Percentiles rank a stretch among this genome's conserved stretches.
These are phyloP conservation scores for Seira ritae DNA, from an alignment of 2,888 invertebrate species.

Conservation along the genomic window DNA sequence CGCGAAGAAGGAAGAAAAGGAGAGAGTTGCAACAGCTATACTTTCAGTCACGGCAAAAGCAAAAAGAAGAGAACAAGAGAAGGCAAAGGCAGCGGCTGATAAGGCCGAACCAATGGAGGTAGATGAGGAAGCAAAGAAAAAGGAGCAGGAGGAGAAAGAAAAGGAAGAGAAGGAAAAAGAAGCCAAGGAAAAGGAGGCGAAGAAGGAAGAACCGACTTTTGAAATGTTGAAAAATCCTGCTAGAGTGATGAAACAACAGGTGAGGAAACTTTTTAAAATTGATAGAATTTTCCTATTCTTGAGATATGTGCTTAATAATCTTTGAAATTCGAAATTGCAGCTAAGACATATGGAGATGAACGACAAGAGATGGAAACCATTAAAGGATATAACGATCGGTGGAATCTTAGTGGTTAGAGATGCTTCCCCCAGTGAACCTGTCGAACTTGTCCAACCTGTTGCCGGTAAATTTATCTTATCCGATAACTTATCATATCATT, in stretches of 20 bases:
- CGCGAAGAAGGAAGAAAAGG: slow-evolving; percentile 98
- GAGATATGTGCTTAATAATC: too few species aligned
- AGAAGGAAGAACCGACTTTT: slow-evolving; percentile 87
- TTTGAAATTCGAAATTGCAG: slow-evolving; percentile 72
- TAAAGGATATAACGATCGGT: slow-evolving; percentile 95
- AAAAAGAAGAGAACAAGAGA: slow-evolving; percentile 88
- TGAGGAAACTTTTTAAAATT: slow-evolving; percentile 70
- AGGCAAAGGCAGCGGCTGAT: slow-evolving; percentile 77
- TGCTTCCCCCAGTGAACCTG: slow-evolving; percentile 85
- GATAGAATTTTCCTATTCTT: neutral
- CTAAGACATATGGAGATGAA: slow-evolving; percentile 83
- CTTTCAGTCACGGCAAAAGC: slow-evolving; percentile 97
- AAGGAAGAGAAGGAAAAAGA: slow-evolving; percentile 77
- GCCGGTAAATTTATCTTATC: slow-evolving; percentile 78
- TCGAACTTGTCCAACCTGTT: slow-evolving; percentile 94
- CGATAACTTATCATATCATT: neutral
- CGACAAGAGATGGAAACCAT: slow-evolving; percentile 88
- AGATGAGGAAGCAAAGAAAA: slow-evolving; percentile 77
- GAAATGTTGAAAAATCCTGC: slow-evolving; percentile 97
- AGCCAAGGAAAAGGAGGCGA: slow-evolving; percentile 79
- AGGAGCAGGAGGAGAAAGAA: slow-evolving; percentile 75
- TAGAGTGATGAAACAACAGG: slow-evolving; percentile 93
- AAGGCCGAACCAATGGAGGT: slow-evolving; percentile 76
- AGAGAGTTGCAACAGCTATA: slow-evolving; percentile 98
- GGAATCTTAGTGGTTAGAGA: slow-evolving; percentile 97